Base-by-base conservation (phyloP, 2,888 invertebrate genomes). In the Agriopis marginaria region DNA sequence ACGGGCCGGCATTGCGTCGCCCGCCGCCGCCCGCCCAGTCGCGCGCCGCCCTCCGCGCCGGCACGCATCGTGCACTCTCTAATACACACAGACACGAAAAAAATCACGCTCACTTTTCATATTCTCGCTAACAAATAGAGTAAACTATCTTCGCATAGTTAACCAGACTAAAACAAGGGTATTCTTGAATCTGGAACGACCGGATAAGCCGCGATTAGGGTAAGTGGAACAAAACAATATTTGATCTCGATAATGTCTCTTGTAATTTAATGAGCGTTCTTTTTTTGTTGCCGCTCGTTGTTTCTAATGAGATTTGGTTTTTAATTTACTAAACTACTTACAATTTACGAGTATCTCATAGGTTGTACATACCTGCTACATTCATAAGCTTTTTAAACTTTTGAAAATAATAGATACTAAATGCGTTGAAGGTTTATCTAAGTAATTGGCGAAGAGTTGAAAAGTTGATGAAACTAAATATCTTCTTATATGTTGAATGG, bases 11-110 rank as follows among this genome's bases (percentile, higher is more conserved):
- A 82, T 88, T 47, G 81, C 75, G 82, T 88, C 55, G n/a, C 63
- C 62, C 63, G 58, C 89, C 55, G 55, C 55, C 54, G 12, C 11
- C 14, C 92, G 91, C 90, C 91, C 92, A 87, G 88, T 87, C 86
- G 83, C 81, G 77, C 74, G 84, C 88, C 82, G 80, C 81, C 82
- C 73, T 76, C 76, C 80, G 80, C 76, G 75, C 80, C 80, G 79
- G 79, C 79, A 78, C 83, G 76, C 81, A 75, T 75, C 82, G 73
- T 77, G 75, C 75, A 39, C 64, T 55, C 39, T 44, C 40, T 40
- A 51, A 23, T 51, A 51, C 47, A 45, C 44, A 60, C 39, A 50
- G 40, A 42, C 56, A 42, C 73, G 68, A 71, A 32, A 63, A 63
- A 68, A 72, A 76, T 78, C 70, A 72, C 72, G 73, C 9, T 75